Percentiles rank a stretch among this genome's conserved stretches.
Evolutionary conservation across 2,113 vertebrate species (phyloP).

Genomic region (Chamaetylas fuelleborni): DNA sequence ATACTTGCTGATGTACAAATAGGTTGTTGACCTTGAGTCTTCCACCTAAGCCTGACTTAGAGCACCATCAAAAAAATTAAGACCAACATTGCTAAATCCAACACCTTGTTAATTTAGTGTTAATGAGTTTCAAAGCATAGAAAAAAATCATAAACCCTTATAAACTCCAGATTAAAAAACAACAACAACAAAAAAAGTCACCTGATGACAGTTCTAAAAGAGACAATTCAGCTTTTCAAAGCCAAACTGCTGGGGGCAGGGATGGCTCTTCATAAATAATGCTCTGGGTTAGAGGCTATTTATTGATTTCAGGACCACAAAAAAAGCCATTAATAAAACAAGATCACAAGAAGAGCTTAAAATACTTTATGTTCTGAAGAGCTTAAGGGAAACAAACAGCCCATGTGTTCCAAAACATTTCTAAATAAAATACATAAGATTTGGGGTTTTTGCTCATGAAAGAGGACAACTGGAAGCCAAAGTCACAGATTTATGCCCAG

Average conservation of each 20-base stretch:
- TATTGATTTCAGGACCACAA: conserved; percentile 7
- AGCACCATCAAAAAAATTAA: neutral
- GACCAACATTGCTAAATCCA: neutral
- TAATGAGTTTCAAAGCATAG: neutral
- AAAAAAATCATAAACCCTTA: neutral
- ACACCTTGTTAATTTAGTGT: neutral
- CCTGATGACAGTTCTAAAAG: neutral
- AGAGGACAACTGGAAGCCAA: neutral
- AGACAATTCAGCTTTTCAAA: neutral
- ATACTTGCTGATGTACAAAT: neutral
- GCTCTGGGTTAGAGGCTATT: neutral
- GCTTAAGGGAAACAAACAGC: neutral
- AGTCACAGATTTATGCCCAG: neutral
- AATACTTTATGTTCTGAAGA: conserved; percentile 6
- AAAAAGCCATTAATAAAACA: conserved; percentile 32
- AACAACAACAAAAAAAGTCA: neutral
- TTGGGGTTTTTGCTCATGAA: neutral
- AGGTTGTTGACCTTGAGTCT: neutral
- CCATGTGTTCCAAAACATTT: neutral
- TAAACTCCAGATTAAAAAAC: neutral
- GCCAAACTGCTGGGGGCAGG: neutral
- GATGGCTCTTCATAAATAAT: neutral
- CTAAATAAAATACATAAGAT: neutral
- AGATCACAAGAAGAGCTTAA: conserved; percentile 11
- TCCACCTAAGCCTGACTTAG: neutral